Evolutionary conservation across 2,113 vertebrate species (phyloP), one percentile per base, ranked within the genome.

Genomic region (Colius striatus): DNA sequence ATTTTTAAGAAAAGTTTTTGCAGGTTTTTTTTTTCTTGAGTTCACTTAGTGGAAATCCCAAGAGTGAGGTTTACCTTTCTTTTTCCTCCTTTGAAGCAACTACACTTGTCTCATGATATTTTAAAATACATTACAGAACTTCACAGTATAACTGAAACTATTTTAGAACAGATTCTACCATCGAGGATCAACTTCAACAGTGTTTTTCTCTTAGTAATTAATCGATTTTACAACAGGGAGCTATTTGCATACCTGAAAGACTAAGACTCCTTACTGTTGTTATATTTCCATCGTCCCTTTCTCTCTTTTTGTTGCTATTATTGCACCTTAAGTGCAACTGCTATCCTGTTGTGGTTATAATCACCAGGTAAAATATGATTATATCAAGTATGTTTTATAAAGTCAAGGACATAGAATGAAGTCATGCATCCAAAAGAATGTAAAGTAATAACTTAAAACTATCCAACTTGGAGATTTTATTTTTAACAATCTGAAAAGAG

Each of bases 181-280:
- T 22, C 61, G 23, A 72, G n/a, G 22, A 92, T 84, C 47, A 83
- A 34, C 34, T 83, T 68, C 36, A 88, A 14, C 27, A 66, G 10
- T 75, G 32, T 2, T 81, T 82, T 92, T 72, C 30, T 85, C n/a
- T 81, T 66, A 84, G 68, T 55, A 73, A 74, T 92, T 92, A 22
- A 78, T 92, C 67, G 32, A 72, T 94, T 94, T 94, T 94, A 62
- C 30, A 96, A 72, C 8, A 90, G 58, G 20, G 57, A 77, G 11
- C 77, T 21, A 8, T 92, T 79, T 95, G 51, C 25, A 3, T 82
- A 78, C 16, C 27, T 70, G 70, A 87, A 92, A 90, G 26, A 27
- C 48, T 47, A 62, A 48, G 47, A 78, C 87, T 87, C 54, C 60
- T 85, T 84, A 53, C 90, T 92, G 80, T 19, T 85, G 58, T 85